These are phyloP conservation scores for Osmerus mordax DNA, from an alignment of 2,113 vertebrate species.

Conservation along the genomic window DNA sequence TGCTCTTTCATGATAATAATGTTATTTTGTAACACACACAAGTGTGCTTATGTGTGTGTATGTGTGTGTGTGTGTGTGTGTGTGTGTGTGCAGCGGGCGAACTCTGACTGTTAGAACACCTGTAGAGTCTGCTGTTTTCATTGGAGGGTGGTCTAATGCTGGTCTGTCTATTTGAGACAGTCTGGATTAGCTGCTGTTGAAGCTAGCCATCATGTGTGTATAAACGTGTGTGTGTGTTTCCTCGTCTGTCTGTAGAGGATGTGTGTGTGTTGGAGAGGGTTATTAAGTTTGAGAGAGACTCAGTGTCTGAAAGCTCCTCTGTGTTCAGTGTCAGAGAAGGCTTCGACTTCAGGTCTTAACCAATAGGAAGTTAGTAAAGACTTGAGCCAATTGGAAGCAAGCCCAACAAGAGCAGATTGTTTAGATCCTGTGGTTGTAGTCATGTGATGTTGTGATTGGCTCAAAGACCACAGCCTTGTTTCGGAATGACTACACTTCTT, in stretches of 20 bases:
- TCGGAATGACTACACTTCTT: slow-evolving; percentile 2
- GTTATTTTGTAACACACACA: neutral
- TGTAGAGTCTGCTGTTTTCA: neutral
- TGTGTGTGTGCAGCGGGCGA: neutral
- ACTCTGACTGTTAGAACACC: neutral
- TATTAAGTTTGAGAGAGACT: neutral
- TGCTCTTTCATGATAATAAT: slow-evolving; percentile 4
- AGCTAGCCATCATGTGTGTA: slow-evolving; percentile 1
- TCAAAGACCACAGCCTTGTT: neutral
- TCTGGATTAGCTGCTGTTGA: too few relatives aligned
- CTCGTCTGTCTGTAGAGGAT: neutral
- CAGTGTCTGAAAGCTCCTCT: neutral
- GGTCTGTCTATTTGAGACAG: too few relatives aligned
- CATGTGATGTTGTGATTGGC: slow-evolving; percentile 40
- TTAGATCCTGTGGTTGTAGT: slow-evolving; percentile 18
- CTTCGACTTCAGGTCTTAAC: neutral
- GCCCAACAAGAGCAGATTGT: slow-evolving; percentile 38
- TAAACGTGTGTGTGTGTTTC: slow-evolving; percentile 6
- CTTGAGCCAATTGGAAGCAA: slow-evolving; percentile 16
- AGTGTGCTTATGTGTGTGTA: slow-evolving; percentile 1
- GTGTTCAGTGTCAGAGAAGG: too few relatives aligned
- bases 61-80: slow-evolving; percentile 16
- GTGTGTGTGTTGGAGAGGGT: neutral
- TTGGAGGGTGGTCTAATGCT: too few relatives aligned
- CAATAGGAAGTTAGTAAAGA: slow-evolving; percentile 12